Evolutionary conservation across 2,797 vertebrate species (phyloP).

Genomic region (Gallinago nigripennis): DNA sequence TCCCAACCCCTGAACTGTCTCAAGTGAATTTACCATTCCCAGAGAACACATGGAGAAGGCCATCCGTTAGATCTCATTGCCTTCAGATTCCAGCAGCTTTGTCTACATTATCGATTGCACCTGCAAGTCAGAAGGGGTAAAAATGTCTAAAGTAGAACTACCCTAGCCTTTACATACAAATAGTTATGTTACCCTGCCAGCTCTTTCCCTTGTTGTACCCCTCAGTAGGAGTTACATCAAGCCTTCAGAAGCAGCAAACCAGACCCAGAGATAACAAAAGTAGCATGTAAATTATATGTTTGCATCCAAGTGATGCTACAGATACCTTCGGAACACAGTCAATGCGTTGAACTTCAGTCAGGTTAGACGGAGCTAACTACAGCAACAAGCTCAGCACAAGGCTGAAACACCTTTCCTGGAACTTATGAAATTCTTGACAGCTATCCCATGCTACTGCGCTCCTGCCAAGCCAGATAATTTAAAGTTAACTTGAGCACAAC

Average conservation of each 20-base stretch:
- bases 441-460: accelerated
- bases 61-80: not conserved
- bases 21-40: not conserved
- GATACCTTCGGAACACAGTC: not conserved
- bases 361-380: not conserved
- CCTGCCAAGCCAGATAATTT: not conserved
- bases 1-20: not conserved
- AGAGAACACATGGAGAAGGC: not conserved
- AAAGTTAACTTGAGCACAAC: not conserved
- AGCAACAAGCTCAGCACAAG: not conserved
- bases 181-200: not conserved
- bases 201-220: not conserved
- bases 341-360: not conserved
- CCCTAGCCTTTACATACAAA: not conserved
- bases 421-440: not conserved
- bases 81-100: not conserved
- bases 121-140: not conserved
- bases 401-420: not conserved
- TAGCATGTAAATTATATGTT: accelerated
- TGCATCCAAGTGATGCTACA: not conserved
- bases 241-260: not conserved
- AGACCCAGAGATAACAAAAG: not conserved
- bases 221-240: not conserved
- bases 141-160: not conserved
- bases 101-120: not conserved